phyloP scores from a whole-genome alignment of 2,888 invertebrate genomes.

The Microctonus brassicae region DNA sequence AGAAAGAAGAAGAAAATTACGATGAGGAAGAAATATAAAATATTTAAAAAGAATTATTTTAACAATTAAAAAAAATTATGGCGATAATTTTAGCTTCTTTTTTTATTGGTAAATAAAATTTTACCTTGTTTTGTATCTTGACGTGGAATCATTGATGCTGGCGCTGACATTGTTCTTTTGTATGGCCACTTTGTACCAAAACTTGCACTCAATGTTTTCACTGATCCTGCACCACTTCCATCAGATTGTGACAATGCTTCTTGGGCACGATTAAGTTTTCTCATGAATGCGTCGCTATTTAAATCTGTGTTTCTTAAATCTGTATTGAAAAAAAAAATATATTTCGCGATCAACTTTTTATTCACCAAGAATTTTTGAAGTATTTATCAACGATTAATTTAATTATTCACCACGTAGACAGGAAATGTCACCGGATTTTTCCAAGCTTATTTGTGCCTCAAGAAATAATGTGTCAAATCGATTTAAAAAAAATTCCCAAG shows the following conservation, averaged over 20 bases:
- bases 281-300: slow-evolving; percentile 86
- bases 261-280: slow-evolving; percentile 89
- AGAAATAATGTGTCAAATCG: slow-evolving; percentile 95
- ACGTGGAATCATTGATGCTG: slow-evolving; percentile 84
- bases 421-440: slow-evolving; percentile 86
- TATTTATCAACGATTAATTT: neutral
- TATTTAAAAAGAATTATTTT: neutral
- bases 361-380: too few relatives aligned
- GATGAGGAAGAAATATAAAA: neutral
- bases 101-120: neutral
- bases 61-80: neutral
- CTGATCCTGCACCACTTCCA: slow-evolving; percentile 73
- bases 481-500: slow-evolving; percentile 98
- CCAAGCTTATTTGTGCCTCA: slow-evolving; percentile 94
- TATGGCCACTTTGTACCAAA: slow-evolving; percentile 96
- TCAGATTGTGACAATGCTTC: slow-evolving; percentile 87
- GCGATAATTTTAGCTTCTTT: neutral
- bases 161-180: slow-evolving; percentile 94
- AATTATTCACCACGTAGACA: slow-evolving; percentile 79
- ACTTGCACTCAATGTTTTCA: slow-evolving; percentile 87
- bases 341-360: neutral
- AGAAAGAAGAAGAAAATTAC: neutral
- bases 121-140: slow-evolving; percentile 80
- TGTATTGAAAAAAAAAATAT: slow-evolving; percentile 63
- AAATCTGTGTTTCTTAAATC: slow-evolving; percentile 91